Conservation (phyloP, 2,113 vertebrate genomes). For the Callipepla californica region DNA sequence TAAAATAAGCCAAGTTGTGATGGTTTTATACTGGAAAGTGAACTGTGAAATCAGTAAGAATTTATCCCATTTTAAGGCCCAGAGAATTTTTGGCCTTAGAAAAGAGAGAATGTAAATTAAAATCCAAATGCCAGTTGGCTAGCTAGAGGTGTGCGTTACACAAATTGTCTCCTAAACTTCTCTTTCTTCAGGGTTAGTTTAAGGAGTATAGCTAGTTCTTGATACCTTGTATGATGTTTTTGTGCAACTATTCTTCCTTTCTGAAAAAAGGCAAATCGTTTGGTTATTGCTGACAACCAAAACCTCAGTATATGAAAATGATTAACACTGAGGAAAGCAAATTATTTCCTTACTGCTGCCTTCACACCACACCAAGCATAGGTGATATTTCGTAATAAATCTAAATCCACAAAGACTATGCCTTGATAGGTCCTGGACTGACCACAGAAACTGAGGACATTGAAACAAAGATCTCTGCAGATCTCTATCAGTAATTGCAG, state of each 20-base stretch:
- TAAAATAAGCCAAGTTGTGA: background rate
- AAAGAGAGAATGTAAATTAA: background rate
- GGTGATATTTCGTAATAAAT: background rate
- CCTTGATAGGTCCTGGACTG: background rate
- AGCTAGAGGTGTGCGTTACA: background rate
- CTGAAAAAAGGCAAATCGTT: background rate
- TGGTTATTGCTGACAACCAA: background rate
- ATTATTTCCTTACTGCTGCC: background rate
- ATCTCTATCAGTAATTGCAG: background rate
- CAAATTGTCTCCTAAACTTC: background rate
- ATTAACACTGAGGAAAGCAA: background rate
- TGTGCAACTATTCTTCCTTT: background rate
- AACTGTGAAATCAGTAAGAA: background rate
- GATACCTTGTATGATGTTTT: background rate
- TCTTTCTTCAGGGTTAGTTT: background rate
- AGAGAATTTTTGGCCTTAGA: background rate
- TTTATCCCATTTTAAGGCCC: background rate
- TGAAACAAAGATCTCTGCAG: conserved; percentile 8
- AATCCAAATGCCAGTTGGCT: background rate
- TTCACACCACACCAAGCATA: background rate
- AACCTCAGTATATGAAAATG: background rate
- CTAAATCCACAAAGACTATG: background rate
- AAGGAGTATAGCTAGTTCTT: background rate
- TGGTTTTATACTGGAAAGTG: background rate
- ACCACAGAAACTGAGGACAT: background rate